phyloP scores from a whole-genome alignment of 2,888 invertebrate species.

The Ormia ochracea region DNA sequence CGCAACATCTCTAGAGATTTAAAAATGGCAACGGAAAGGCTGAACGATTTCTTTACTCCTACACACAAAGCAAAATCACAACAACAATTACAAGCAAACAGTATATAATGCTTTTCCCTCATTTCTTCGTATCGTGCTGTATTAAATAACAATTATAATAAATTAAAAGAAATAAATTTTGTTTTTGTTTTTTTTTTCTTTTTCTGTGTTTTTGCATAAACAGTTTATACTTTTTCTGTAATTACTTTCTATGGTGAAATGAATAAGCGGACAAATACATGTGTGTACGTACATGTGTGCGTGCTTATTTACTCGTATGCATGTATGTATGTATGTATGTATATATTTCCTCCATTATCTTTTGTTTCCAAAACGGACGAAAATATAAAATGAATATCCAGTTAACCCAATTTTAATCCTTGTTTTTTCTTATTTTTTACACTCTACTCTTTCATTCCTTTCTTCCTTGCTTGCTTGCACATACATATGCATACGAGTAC shows the following conservation, averaged over 20 bases:
- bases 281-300: neutral
- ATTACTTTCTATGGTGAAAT: neutral
- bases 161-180: neutral
- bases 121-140: neutral
- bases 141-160: slow-evolving; percentile 13
- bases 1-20: slow-evolving; percentile 51
- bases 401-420: slow-evolving; percentile 56
- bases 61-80: slow-evolving; percentile 22
- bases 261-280: neutral
- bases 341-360: slow-evolving; percentile 2
- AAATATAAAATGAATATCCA: slow-evolving; percentile 49
- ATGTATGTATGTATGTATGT: neutral
- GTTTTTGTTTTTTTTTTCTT: neutral
- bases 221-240: too few relatives aligned
- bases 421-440: slow-evolving; percentile 8
- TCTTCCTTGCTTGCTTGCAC: neutral
- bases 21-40: slow-evolving; percentile 8
- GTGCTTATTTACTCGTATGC: neutral
- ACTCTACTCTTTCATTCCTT: slow-evolving; percentile 15
- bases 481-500: too few relatives aligned
- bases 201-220: neutral
- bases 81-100: neutral
- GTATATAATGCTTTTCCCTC: neutral
- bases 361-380: slow-evolving; percentile 27
- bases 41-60: slow-evolving; percentile 14